Evolutionary conservation across 2,797 vertebrate genomes (phyloP).

Genomic region (Esox masquinongy): DNA sequence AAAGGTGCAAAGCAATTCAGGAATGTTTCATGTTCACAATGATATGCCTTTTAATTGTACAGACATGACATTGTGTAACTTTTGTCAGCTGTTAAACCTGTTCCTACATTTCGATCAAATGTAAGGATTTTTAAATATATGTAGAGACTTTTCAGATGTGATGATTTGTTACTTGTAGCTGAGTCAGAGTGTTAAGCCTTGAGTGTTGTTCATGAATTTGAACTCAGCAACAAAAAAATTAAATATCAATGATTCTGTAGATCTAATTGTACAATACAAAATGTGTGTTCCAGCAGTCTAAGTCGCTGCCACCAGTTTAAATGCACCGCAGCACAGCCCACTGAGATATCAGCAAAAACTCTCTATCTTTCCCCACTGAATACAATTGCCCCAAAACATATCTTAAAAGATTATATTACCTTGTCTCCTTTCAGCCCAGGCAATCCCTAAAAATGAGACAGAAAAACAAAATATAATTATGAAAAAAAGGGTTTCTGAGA

Average conservation of each 20-base stretch:
- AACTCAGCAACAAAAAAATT: neutral
- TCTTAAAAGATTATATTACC: neutral
- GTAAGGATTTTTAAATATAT: neutral
- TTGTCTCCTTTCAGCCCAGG: slow-evolving; percentile 10
- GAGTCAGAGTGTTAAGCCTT: neutral
- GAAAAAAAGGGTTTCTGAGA: neutral
- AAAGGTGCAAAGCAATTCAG: too few species aligned
- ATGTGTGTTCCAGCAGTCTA: neutral
- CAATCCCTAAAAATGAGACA: neutral
- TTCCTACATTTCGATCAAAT: too few species aligned
- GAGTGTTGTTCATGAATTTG: neutral
- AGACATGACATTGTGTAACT: too few species aligned
- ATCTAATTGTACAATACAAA: neutral
- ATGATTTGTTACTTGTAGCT: neutral
- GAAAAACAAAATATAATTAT: neutral
- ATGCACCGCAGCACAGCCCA: too few species aligned
- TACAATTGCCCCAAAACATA: too few species aligned
- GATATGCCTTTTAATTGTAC: too few species aligned
- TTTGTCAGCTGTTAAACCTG: too few species aligned
- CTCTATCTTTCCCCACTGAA: too few species aligned
- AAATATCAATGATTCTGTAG: neutral
- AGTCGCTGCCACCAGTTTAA: too few species aligned
- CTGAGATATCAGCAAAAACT: too few species aligned
- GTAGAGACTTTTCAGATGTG: neutral
- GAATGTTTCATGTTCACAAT: too few species aligned